Conservation (phyloP, 2,888 invertebrate genomes). For the Punctoribates punctum region DNA sequence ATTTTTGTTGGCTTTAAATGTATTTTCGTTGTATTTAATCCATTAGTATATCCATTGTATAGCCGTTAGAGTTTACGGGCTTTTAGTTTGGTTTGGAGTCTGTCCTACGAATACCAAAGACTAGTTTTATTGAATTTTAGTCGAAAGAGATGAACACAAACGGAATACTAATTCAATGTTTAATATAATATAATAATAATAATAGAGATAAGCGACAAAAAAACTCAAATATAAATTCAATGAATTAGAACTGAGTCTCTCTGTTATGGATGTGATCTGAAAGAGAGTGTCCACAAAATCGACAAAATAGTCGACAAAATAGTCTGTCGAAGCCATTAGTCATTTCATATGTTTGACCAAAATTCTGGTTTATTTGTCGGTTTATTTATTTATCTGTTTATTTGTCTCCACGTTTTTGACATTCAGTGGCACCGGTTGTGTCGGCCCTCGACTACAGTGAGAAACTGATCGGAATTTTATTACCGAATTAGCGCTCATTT, state of each 20-base stretch:
- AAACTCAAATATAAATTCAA: not conserved
- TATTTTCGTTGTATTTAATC: not conserved
- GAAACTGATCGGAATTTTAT: too few relatives aligned
- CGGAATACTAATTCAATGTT: slow-evolving; percentile 28
- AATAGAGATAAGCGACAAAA: slow-evolving; percentile 1
- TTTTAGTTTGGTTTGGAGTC: not conserved
- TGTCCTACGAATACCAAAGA: not conserved
- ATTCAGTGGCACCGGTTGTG: too few relatives aligned
- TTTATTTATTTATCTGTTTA: too few relatives aligned
- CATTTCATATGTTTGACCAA: too few relatives aligned
- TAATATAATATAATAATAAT: slow-evolving; percentile 18
- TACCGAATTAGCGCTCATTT: too few relatives aligned
- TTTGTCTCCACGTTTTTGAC: too few relatives aligned
- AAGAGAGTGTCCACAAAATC: not conserved
- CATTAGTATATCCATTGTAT: slow-evolving; percentile 3
- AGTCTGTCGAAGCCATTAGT: too few relatives aligned
- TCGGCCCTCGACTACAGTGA: too few relatives aligned
- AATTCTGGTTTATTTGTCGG: too few relatives aligned
- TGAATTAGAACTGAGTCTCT: slow-evolving; percentile 10
- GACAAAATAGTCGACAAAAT: too few relatives aligned
- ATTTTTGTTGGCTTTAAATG: not conserved
- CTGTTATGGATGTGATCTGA: not conserved
- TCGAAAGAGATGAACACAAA: not conserved
- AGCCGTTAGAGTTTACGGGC: not conserved
- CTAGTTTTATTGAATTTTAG: slow-evolving; percentile 10